Evolutionary conservation across 2,797 vertebrate genomes (phyloP).

Genomic region (Tarsius wallacei): DNA sequence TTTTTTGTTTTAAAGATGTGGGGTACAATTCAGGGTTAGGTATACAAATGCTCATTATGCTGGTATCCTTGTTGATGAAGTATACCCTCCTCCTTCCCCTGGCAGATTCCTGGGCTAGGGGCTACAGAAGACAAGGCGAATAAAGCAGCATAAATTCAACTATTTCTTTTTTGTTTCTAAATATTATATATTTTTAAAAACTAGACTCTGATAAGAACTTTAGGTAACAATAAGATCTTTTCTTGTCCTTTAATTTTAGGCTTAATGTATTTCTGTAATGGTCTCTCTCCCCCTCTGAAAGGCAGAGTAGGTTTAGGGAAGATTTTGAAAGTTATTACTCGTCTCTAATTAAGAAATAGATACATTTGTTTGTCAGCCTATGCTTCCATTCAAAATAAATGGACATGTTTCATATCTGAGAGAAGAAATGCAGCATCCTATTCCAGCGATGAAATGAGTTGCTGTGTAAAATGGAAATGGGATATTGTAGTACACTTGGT

Average conservation of each 20-base stretch:
- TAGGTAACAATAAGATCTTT: conserved; percentile 34
- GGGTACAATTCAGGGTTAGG: too few species aligned
- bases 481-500: conserved; percentile 8
- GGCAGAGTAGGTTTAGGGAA: conserved; percentile 8
- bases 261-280: conserved; percentile 22
- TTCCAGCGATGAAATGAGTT: conserved; percentile 28
- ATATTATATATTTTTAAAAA: background rate
- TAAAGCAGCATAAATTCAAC: conserved; percentile 9
- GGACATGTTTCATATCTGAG: conserved; percentile 11
- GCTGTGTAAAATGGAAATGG: background rate
- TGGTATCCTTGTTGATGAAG: too few species aligned
- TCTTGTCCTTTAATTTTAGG: conserved; percentile 42
- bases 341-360: conserved; percentile 64
- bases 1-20: too few species aligned
- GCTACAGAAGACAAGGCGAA: background rate
- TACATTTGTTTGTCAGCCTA: background rate
- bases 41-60: too few species aligned
- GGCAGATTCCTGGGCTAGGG: background rate
- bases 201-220: conserved; percentile 30
- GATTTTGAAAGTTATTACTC: conserved; percentile 4
- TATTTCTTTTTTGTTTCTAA: conserved; percentile 51
- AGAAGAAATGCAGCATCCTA: background rate
- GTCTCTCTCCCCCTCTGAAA: background rate
- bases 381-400: conserved; percentile 64
- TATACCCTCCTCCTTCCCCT: too few species aligned